Percentiles rank a stretch among this genome's conserved stretches.
Conservation (phyloP, 2,888 invertebrate species). For the Nebria brevicollis region DNA sequence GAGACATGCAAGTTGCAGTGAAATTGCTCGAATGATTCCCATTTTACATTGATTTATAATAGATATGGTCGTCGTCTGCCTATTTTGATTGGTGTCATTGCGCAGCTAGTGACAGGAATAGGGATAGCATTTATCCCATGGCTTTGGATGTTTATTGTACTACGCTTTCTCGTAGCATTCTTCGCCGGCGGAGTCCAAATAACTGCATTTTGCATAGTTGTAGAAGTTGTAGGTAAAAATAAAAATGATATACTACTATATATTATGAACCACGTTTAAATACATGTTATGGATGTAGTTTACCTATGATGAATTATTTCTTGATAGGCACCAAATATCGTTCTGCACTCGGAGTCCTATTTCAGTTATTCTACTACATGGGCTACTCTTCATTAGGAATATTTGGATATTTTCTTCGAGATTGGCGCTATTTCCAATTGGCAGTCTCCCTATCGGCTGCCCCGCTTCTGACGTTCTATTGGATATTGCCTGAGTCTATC, state of each 20-base stretch:
- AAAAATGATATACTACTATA: too few species aligned
- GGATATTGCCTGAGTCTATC: constrained; percentile 81
- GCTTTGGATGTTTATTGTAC: constrained; percentile 70
- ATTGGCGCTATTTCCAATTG: constrained; percentile 69
- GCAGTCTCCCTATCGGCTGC: constrained; percentile 69
- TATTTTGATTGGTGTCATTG: constrained; percentile 67
- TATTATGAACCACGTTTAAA: too few species aligned
- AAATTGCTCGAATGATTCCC: neutral
- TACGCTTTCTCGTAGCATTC: constrained; percentile 49
- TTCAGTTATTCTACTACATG: constrained; percentile 69
- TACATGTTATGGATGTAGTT: too few species aligned
- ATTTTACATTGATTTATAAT: neutral
- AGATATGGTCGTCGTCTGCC: constrained; percentile 71
- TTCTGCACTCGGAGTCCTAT: constrained; percentile 67
- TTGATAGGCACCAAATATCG: constrained; percentile 52
- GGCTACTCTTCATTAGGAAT: constrained; percentile 67
- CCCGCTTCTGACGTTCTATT: constrained; percentile 71
- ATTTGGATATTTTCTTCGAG: constrained; percentile 66
- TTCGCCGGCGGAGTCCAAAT: neutral
- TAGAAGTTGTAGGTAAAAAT: neutral
- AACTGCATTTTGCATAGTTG: neutral
- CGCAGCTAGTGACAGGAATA: constrained; percentile 68
- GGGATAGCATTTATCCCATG: constrained; percentile 68
- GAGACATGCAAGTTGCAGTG: constrained; percentile 66
- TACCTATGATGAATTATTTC: neutral